Conservation (phyloP, 2,113 vertebrate genomes). For the Deroptyus accipitrinus region DNA sequence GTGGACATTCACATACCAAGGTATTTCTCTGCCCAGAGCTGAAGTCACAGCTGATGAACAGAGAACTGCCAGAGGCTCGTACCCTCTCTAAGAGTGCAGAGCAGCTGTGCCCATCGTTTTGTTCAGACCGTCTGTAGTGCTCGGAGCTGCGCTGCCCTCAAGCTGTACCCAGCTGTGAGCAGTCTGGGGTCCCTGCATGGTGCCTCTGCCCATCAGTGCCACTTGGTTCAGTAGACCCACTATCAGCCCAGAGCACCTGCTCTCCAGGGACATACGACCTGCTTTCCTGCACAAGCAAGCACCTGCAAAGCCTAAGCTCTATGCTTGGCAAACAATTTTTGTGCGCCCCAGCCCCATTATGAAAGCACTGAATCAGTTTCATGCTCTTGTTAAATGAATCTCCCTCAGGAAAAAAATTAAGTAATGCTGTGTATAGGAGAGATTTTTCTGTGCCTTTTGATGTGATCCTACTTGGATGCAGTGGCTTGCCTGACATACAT, state of each 20-base stretch:
- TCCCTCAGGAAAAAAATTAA: background rate
- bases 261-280: background rate
- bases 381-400: background rate
- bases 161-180: background rate
- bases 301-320: background rate
- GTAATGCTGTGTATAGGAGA: background rate
- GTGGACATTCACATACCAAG: fast-evolving
- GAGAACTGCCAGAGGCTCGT: background rate
- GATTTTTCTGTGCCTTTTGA: background rate
- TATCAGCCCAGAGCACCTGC: fast-evolving
- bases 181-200: background rate
- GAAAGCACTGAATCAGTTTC: background rate
- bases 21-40: background rate
- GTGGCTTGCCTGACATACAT: fast-evolving
- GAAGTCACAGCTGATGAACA: background rate
- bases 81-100: background rate
- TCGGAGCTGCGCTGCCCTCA: fast-evolving
- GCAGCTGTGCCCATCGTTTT: background rate
- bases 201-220: background rate
- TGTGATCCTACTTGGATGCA: background rate
- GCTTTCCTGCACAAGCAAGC: background rate
- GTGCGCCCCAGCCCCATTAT: background rate
- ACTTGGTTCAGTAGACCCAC: background rate
- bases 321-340: background rate
- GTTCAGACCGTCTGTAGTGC: background rate